phyloP scores from a whole-genome alignment of 2,797 vertebrate genomes.

The Gadopsis bispinosus region DNA sequence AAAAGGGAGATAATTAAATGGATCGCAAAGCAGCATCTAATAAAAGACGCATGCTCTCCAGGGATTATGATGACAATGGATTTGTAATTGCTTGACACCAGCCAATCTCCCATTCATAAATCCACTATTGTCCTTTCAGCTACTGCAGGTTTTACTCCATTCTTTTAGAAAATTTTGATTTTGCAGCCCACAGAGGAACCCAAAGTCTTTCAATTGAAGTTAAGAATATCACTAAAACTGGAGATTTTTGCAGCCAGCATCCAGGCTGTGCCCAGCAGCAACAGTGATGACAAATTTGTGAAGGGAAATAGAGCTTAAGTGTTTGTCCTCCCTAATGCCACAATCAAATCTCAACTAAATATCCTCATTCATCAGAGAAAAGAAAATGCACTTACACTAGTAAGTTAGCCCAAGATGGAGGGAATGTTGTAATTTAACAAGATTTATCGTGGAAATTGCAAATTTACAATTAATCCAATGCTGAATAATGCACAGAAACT shows the following conservation, averaged over 20 bases:
- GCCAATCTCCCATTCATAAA: slow-evolving; percentile 30
- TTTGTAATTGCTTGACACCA: slow-evolving; percentile 57
- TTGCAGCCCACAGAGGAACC: background rate
- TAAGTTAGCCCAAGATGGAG: background rate
- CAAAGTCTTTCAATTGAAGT: background rate
- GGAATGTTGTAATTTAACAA: background rate
- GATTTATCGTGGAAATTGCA: background rate
- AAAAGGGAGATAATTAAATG: slow-evolving; percentile 67
- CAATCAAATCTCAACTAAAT: background rate
- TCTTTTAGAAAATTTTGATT: background rate
- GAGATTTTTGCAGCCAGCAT: background rate
- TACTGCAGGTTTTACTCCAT: background rate
- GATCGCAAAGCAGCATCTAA: slow-evolving; percentile 53
- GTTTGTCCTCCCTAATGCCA: slow-evolving; percentile 1
- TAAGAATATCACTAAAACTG: background rate
- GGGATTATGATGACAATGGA: slow-evolving; percentile 38
- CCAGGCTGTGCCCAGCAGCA: background rate
- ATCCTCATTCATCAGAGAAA: background rate
- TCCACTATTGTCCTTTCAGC: slow-evolving; percentile 13
- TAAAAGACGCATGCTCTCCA: slow-evolving; percentile 51
- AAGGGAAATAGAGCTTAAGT: background rate
- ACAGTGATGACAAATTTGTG: background rate
- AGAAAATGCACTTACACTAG: background rate
- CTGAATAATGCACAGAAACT: background rate
- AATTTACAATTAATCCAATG: background rate